Evolutionary conservation across 2,888 invertebrate genomes (phyloP), one percentile per base, ranked within the genome.

Genomic region (Agonopterix alstromeriana): DNA sequence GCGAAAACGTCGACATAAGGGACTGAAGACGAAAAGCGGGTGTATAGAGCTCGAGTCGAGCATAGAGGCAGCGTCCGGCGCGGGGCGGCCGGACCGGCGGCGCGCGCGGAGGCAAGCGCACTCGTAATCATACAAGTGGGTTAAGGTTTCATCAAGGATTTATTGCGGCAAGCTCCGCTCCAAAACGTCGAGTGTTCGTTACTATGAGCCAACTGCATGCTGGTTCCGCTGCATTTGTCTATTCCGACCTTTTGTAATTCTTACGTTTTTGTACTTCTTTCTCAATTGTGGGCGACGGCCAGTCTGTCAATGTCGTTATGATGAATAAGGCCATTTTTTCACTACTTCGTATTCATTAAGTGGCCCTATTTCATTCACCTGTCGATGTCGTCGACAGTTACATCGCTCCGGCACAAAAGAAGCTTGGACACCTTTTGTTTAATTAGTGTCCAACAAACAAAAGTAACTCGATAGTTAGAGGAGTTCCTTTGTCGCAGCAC

Each of bases 61-160:
- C 27, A 27, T 27, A 5, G 56, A 57, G 60, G 60, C 67, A 58
- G 73, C 76, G 78, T 70, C 69, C 38, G 38, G 38, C 38, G 27
- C 27, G 27, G 27, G 27, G 27, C 27, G 27, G 5, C 27, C 10
- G 1, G 10, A 5, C 38, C 38, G 38, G 38, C 38, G 38, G 38
- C 38, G 38, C 38, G 74, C 72, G 64, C 65, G 60, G 65, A 63
- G 69, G 69, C 77, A 65, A 71, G 72, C 74, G 79, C 74, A 74
- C 76, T 82, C 77, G 87, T 86, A 86, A 88, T 84, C 85, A 85
- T 77, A 79, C 84, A 89, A 89, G 77, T 89, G 79, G 88, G 88
- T 89, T 89, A 89, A 89, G 88, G 88, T 87, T 83, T 62, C 82
- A 82, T 74, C 88, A 89, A 88, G 88, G 88, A 86, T 88, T 87